Conservation (phyloP, 2,113 vertebrate genomes). For the Brachypodius melanocephalos region DNA sequence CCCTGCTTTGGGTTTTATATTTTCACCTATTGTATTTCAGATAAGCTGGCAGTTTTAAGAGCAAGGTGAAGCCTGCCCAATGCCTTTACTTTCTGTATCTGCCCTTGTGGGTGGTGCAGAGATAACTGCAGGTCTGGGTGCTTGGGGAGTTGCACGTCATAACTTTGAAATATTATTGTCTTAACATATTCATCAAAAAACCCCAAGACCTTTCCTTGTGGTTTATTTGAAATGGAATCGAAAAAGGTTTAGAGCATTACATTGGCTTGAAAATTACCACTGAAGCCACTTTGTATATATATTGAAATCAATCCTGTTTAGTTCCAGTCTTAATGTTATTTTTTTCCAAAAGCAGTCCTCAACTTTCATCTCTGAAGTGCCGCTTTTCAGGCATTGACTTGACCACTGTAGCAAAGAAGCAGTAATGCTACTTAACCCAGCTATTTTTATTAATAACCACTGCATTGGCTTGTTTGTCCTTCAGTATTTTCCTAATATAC, state of each 20-base stretch:
- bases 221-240: not conserved
- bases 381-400: not conserved
- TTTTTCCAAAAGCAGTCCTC: not conserved
- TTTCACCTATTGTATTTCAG: not conserved
- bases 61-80: not conserved
- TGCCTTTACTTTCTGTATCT: not conserved
- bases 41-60: not conserved
- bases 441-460: not conserved
- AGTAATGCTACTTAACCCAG: not conserved
- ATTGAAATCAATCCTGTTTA: not conserved
- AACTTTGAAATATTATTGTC: not conserved
- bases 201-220: not conserved
- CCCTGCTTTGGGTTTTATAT: not conserved
- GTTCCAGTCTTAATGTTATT: not conserved
- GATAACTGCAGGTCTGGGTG: not conserved
- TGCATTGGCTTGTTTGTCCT: not conserved
- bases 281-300: not conserved
- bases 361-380: not conserved
- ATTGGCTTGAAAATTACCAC: not conserved
- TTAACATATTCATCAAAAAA: not conserved
- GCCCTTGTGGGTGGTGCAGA: not conserved
- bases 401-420: not conserved
- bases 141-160: fast-evolving
- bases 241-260: not conserved
- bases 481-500: not conserved